phyloP scores from a whole-genome alignment of 2,113 vertebrate species.

The Ochotona princeps region DNA sequence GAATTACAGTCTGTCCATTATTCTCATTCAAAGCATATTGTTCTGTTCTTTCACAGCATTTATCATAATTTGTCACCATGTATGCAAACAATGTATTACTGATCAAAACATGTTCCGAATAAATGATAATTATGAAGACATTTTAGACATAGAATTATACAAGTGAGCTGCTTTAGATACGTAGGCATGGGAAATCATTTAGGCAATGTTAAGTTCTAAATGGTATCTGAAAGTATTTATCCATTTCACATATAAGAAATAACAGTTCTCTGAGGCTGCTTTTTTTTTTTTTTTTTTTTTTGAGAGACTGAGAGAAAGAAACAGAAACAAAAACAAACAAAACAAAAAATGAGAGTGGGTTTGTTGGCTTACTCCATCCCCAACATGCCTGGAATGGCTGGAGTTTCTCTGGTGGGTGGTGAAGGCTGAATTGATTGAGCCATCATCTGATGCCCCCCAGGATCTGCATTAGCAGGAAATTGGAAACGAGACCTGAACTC shows the following conservation, averaged over 20 bases:
- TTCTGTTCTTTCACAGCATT: constrained; percentile 2
- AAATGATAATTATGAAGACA: constrained; percentile 33
- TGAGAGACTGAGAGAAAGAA: too few species aligned
- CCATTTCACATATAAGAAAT: not conserved
- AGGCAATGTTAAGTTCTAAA: not conserved
- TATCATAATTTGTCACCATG: not conserved
- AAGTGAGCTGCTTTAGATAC: constrained; percentile 21
- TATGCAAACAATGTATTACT: not conserved
- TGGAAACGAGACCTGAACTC: too few species aligned
- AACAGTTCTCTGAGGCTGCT: too few species aligned
- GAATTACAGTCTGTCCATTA: constrained; percentile 35
- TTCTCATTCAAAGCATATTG: not conserved
- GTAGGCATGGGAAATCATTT: constrained; percentile 20
- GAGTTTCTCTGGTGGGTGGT: too few species aligned
- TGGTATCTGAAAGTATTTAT: not conserved
- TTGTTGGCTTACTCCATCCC: too few species aligned
- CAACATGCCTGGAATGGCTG: too few species aligned
- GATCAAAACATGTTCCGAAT: not conserved
- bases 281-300: too few species aligned
- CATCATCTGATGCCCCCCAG: too few species aligned
- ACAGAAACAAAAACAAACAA: too few species aligned
- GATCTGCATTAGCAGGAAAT: too few species aligned
- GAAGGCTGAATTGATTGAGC: too few species aligned
- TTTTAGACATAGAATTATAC: constrained; percentile 23
- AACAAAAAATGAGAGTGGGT: too few species aligned